Evolutionary conservation across 2,113 vertebrate species (phyloP), one percentile per base, ranked within the genome.

Genomic region (Andinoacara biseriatus): DNA sequence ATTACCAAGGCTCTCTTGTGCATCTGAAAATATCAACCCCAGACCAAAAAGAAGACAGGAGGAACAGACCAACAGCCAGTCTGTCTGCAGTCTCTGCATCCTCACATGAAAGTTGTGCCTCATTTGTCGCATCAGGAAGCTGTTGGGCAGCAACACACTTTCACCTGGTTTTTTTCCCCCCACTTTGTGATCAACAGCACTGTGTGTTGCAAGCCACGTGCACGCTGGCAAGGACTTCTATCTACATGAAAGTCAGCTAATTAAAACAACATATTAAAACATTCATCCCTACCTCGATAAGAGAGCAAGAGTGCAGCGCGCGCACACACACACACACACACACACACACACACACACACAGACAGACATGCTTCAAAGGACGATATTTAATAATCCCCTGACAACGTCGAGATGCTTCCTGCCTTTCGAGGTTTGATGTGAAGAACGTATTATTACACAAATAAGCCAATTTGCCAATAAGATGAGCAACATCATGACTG

Each of bases 51-150:
- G 18, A 31, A 72, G 67, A 54, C 54, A 72, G 26, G 10, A 54
- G 46, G 29, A 61, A 29, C 20, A 38, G 3, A 7, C n/a, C 10
- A 61, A 13, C 43, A 80, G 26, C 59, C 3, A 13, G 13, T 49
- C 40, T 18, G 46, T 84, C 52, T 67, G 46, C 49, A 54, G 69
- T 56, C 38, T 49, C 52, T 80, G 38, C 24, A 29, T 46, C 24
- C 22, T 74, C 3, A 0, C 10, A 38, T 58, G 7, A 78, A 79
- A 58, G 74, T 31, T 65, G 52, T 38, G 60, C 56, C 60, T 83
- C 80, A 80, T 85, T 65, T 76, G 31, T 85, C 40, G 3, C 62
- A 80, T 4, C 60, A 83, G 79, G 82, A 85, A 82, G 67, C 52
- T 40, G 43, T 46, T 81, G 76, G 40, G 33, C 8, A 13, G 77